These are phyloP conservation scores for Phymorhynchus buccinoides DNA, from an alignment of 1,140 invertebrate genomes.

Conservation along the genomic window DNA sequence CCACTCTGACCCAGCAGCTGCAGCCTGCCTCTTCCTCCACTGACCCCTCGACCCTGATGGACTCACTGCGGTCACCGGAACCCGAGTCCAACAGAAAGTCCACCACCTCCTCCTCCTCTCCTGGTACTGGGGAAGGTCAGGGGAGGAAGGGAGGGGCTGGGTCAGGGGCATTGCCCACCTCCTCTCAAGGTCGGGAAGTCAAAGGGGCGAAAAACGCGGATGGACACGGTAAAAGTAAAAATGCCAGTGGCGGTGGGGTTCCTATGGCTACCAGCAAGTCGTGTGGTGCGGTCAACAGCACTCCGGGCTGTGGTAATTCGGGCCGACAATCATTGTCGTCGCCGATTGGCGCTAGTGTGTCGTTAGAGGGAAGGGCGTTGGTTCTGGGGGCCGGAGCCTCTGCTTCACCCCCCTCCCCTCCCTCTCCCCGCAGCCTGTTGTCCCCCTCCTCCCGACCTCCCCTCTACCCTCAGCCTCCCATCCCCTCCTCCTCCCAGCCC, in stretches of 20 bases:
- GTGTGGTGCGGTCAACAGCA: neutral
- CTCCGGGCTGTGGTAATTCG: too few species aligned
- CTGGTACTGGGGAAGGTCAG: neutral
- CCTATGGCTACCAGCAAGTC: neutral
- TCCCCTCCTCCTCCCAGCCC: constrained; percentile 9
- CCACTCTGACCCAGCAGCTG: constrained; percentile 76
- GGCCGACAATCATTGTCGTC: neutral
- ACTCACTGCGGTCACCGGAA: constrained; percentile 46
- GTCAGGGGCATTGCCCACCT: neutral
- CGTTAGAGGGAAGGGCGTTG: neutral
- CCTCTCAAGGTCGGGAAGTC: constrained; percentile 36
- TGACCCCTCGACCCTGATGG: constrained; percentile 47
- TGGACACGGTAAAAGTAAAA: constrained; percentile 35
- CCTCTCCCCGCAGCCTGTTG: neutral
- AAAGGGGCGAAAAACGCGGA: constrained; percentile 36
- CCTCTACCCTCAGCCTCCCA: neutral
- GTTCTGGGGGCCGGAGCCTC: neutral
- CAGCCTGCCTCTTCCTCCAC: constrained; percentile 52
- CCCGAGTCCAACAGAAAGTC: constrained; percentile 43
- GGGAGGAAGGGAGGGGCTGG: neutral
- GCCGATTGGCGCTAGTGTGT: neutral
- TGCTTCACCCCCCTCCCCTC: neutral
- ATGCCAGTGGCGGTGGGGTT: neutral
- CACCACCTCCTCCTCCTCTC: neutral
- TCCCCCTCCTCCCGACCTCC: neutral